These are phyloP conservation scores for Physella acuta DNA, from an alignment of 1,140 invertebrate species.

Conservation along the genomic window DNA sequence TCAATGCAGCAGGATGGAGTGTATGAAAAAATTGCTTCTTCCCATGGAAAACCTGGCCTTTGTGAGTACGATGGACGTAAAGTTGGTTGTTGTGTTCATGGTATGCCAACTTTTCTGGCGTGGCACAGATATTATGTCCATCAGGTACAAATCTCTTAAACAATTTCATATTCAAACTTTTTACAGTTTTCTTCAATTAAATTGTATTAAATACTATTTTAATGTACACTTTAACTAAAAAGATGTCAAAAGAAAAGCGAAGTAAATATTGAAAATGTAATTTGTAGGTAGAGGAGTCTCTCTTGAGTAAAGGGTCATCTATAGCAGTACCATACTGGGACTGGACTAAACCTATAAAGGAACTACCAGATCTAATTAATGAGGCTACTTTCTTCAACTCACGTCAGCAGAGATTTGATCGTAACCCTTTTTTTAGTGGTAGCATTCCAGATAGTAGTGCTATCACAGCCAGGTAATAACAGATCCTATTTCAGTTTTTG, in stretches of 20 bases:
- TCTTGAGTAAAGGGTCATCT: constrained; percentile 26
- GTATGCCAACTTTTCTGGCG: constrained; percentile 30
- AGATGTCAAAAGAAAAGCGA: constrained; percentile 26
- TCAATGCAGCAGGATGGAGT: constrained; percentile 24
- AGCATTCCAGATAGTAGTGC: constrained; percentile 18
- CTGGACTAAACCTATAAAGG: constrained; percentile 29
- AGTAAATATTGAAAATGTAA: too few species aligned
- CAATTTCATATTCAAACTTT: too few species aligned
- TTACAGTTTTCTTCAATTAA: neutral
- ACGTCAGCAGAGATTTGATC: constrained; percentile 21
- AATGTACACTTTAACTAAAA: neutral
- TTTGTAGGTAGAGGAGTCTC: constrained; percentile 25
- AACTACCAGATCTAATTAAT: constrained; percentile 20
- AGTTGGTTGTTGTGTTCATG: constrained; percentile 31
- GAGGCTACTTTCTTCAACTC: constrained; percentile 31
- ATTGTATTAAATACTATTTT: neutral
- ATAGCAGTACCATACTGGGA: constrained; percentile 32
- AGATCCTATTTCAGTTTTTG: neutral
- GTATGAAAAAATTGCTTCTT: constrained; percentile 31
- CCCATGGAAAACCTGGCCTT: constrained; percentile 33
- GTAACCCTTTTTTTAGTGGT: constrained; percentile 36
- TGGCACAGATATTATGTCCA: constrained; percentile 35
- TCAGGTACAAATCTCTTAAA: constrained; percentile 8
- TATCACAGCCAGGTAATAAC: constrained; percentile 2
- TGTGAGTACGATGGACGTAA: constrained; percentile 26